Evolutionary conservation across 2,888 invertebrate genomes (phyloP).

Genomic region (Cotesia congregata): DNA sequence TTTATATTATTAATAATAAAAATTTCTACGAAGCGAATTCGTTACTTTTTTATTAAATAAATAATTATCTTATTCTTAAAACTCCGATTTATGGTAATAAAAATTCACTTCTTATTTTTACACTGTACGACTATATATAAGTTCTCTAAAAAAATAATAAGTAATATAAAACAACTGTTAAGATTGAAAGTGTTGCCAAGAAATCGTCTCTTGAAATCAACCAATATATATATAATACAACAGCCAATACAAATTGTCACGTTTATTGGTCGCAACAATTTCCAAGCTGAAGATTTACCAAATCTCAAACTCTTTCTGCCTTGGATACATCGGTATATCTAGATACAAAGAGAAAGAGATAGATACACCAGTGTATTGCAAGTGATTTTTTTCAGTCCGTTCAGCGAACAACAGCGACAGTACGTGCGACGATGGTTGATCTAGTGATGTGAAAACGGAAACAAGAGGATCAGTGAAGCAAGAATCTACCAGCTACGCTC

Average conservation of each 20-base stretch:
- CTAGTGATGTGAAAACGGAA: conserved; percentile 8
- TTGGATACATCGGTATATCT: not conserved
- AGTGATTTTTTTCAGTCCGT: not conserved
- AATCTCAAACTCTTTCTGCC: not conserved
- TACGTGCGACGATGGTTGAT: conserved; percentile 9
- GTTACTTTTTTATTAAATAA: no score
- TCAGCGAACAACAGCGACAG: not conserved
- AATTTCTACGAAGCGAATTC: no score
- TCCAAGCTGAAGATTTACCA: not conserved
- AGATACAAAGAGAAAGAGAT: not conserved
- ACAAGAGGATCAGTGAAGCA: conserved; percentile 9
- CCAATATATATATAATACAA: not conserved
- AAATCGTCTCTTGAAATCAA: not conserved
- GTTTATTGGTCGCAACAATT: conserved; percentile 40
- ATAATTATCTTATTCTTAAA: no score
- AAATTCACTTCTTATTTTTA: no score
- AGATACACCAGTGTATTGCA: not conserved
- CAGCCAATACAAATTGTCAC: conserved; percentile 44
- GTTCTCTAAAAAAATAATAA: no score
- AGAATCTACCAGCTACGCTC: not conserved
- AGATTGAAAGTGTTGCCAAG: not conserved
- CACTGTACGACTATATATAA: no score
- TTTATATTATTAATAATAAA: no score
- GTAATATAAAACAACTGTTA: not conserved
- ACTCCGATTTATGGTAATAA: no score